Percentiles rank a stretch among this genome's conserved stretches.
Conservation (phyloP, 2,888 invertebrate species). For the Hypsopygia costalis region DNA sequence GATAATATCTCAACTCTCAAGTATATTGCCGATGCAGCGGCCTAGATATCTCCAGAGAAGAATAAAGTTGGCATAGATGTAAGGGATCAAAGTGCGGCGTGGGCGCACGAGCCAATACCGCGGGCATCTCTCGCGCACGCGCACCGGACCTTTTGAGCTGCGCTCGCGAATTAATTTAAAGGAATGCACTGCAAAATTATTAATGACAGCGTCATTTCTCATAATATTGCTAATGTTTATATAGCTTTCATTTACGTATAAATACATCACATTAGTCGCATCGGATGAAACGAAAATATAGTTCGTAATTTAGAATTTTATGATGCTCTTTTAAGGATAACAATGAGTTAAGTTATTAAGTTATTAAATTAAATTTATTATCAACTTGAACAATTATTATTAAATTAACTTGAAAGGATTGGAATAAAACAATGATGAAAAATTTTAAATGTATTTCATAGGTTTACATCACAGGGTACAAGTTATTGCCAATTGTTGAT, state of each 20-base stretch:
- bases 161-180: constrained; percentile 47
- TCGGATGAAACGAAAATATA: too few species aligned
- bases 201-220: background rate
- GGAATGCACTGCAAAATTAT: constrained; percentile 25
- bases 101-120: constrained; percentile 77
- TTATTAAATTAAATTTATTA: too few species aligned
- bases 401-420: constrained; percentile 24
- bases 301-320: too few species aligned
- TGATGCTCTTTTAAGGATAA: too few species aligned
- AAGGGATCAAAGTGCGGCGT: constrained; percentile 75
- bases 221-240: too few species aligned
- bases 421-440: constrained; percentile 68
- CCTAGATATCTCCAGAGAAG: constrained; percentile 69
- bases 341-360: too few species aligned
- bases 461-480: constrained; percentile 45
- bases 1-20: constrained; percentile 49
- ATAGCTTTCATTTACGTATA: too few species aligned
- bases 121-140: constrained; percentile 57
- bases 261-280: too few species aligned
- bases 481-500: constrained; percentile 60
- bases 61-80: constrained; percentile 77
- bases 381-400: constrained; percentile 1
- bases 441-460: constrained; percentile 60
- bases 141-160: constrained; percentile 60
- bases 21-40: constrained; percentile 53